phyloP scores from a whole-genome alignment of 2,113 vertebrate species.

The Passer domesticus region DNA sequence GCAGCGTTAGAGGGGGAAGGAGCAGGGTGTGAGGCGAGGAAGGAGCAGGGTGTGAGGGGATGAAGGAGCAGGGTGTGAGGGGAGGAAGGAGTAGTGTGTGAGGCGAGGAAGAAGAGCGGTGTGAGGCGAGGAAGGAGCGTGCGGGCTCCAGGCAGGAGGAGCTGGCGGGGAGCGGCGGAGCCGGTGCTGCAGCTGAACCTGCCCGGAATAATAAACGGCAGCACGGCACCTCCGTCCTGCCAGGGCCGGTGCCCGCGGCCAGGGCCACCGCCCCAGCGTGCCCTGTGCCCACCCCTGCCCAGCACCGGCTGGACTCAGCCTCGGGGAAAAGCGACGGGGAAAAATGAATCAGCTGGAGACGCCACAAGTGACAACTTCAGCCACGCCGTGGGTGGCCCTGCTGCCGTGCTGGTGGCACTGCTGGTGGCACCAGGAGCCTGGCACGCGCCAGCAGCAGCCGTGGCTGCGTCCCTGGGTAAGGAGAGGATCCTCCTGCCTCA shows the following conservation, averaged over 20 bases:
- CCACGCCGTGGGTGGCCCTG: rapidly evolving
- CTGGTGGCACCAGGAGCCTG: background rate
- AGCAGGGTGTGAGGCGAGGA: too few species aligned
- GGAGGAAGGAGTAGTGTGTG: too few species aligned
- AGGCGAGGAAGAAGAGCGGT: background rate
- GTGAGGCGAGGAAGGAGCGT: background rate
- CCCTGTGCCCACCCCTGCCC: background rate
- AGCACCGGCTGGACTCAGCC: background rate
- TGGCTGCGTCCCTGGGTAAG: background rate
- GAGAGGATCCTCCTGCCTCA: background rate
- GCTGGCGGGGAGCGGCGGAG: constrained; percentile 23
- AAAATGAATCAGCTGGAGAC: rapidly evolving
- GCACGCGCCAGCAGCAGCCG: background rate
- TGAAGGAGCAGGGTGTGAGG: too few species aligned
- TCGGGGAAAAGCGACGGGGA: rapidly evolving
- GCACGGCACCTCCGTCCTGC: background rate
- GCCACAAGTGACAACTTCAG: background rate
- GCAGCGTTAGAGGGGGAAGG: too few species aligned
- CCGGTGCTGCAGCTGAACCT: constrained; percentile 64
- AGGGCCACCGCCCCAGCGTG: background rate
- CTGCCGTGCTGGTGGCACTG: rapidly evolving
- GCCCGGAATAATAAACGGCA: constrained; percentile 68
- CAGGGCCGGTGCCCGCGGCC: background rate
- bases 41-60: too few species aligned
- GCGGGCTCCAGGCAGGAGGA: background rate